Base-by-base conservation (phyloP, 1,140 invertebrate species). In the Linepithema humile region DNA sequence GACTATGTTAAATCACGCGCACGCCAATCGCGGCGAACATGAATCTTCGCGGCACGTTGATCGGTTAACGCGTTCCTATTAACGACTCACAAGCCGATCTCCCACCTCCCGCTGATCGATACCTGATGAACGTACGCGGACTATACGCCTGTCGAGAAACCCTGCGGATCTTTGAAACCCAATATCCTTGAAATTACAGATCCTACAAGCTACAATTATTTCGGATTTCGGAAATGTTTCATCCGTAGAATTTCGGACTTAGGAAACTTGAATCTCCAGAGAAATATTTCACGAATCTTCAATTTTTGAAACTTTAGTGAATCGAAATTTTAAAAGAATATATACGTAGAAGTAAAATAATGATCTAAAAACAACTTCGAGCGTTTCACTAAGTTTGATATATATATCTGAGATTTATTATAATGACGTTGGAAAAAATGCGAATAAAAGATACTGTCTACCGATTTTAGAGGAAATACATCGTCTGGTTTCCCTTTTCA, bases 391-490 rank as follows among this genome's bases (percentile, higher is more conserved):
- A 65, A 50, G 43, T 77, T 77, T 48, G 43, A 57, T 50, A 65
- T 26, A 50, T 7, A 29, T 43, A n/a, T 74, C 23, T 67, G 77
- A 80, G 50, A 80, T 55, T 53, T 70, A 60, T 23, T 38, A 74
- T 45, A 57, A 82, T 12, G 29, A 59, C 7, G 20, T 65, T 48
- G 43, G 35, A 38, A 15, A 40, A 77, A 65, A 43, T 12, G 80
- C 29, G 70, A 60, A 59, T 32, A 83, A 55, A 59, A 80, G 74
- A 84, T 80, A 84, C 83, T 84, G 83, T 75, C 75, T 65, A 72
- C 26, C 75, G 32, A 70, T 84, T 26, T 35, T 4, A 53, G 12
- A 84, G 50, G 40, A 70, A 69, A 57, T 43, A 40, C 55, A 80
- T 84, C 10, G 7, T 59, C n/a, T 65, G 29, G 26, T 32, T 10